phyloP scores from a whole-genome alignment of 2,797 vertebrate genomes.

The Ptychobarbus kaznakovi region DNA sequence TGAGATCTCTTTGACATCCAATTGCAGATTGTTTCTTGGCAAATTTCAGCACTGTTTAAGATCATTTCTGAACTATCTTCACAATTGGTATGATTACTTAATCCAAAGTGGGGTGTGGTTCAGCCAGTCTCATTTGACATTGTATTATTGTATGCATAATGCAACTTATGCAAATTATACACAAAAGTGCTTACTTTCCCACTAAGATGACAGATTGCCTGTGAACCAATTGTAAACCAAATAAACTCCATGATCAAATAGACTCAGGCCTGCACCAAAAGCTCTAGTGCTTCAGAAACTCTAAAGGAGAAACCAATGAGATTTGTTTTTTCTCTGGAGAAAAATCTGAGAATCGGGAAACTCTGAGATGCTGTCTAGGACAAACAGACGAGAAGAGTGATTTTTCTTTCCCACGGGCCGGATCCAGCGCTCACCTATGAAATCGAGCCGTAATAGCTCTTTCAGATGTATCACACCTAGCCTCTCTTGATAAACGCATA shows the following conservation, averaged over 20 bases:
- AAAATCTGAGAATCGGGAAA: background rate
- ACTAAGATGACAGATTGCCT: background rate
- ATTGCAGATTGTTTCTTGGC: background rate
- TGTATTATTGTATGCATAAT: background rate
- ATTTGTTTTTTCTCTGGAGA: background rate
- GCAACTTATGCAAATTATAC: background rate
- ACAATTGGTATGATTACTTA: too few species aligned
- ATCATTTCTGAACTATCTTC: background rate
- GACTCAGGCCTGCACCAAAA: background rate
- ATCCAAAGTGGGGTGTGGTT: background rate
- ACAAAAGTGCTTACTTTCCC: too few species aligned
- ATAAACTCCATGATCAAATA: background rate
- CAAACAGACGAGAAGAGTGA: background rate
- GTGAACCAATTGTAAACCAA: background rate
- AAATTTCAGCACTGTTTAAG: background rate
- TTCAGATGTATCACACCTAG: constrained; percentile 6
- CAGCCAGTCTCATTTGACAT: background rate
- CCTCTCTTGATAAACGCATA: constrained; percentile 22
- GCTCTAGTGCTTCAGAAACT: background rate
- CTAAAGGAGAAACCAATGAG: constrained; percentile 1
- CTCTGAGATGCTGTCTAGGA: background rate
- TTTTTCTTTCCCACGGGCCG: background rate
- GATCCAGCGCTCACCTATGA: background rate
- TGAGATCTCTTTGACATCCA: background rate
- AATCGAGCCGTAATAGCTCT: constrained; percentile 11